Conservation (phyloP, 2,113 vertebrate genomes). For the Leucopsar rothschildi region DNA sequence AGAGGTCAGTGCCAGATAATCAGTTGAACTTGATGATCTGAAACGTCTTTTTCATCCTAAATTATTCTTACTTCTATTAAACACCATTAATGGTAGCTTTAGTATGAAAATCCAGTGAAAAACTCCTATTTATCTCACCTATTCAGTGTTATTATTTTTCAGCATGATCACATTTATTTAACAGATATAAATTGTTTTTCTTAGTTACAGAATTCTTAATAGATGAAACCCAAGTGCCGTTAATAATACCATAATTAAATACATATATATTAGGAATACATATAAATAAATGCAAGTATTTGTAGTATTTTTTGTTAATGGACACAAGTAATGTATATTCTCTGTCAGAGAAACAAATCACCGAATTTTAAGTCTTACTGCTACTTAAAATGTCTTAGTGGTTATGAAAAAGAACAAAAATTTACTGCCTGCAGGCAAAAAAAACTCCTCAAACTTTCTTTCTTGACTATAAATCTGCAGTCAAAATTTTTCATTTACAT, state of each 20-base stretch:
- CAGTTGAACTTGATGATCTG: background rate
- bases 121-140: background rate
- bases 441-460: background rate
- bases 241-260: background rate
- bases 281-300: background rate
- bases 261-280: background rate
- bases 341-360: background rate
- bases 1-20: background rate
- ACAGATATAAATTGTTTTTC: background rate
- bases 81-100: background rate
- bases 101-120: background rate
- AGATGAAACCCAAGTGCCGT: background rate
- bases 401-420: background rate
- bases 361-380: background rate
- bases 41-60: background rate
- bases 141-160: background rate
- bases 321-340: background rate
- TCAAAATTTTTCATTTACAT: background rate
- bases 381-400: background rate
- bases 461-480: background rate
- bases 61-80: background rate
- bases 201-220: background rate
- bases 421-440: background rate
- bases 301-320: background rate
- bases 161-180: background rate